phyloP scores from a whole-genome alignment of 2,113 vertebrate genomes.

The Proterorhinus semilunaris region DNA sequence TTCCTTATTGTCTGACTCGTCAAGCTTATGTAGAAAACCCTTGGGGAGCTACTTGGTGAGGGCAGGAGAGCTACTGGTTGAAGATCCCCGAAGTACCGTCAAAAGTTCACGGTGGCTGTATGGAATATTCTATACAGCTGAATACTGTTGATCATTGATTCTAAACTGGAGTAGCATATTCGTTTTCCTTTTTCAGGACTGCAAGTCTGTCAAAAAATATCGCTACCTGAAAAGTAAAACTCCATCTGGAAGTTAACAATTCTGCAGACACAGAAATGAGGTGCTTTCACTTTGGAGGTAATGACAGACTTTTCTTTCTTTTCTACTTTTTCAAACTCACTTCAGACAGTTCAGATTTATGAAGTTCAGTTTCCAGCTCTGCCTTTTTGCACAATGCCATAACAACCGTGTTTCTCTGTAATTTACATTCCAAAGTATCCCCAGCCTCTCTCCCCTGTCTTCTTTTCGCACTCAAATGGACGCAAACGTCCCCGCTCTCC shows the following conservation, averaged over 20 bases:
- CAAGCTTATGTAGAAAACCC: too few species aligned
- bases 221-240: background rate
- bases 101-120: background rate
- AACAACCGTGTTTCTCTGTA: background rate
- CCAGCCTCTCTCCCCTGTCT: conserved; percentile 9
- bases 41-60: too few species aligned
- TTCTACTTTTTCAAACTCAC: background rate
- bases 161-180: background rate
- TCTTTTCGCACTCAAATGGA: conserved; percentile 14
- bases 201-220: background rate
- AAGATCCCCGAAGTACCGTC: background rate
- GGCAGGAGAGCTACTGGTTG: too few species aligned
- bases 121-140: background rate
- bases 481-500: conserved; percentile 19
- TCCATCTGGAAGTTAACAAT: conserved; percentile 1
- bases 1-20: too few species aligned
- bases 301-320: background rate
- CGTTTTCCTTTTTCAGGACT: background rate
- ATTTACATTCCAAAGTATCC: conserved; percentile 22
- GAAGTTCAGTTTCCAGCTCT: background rate
- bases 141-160: background rate
- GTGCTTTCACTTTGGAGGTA: background rate
- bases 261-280: conserved; percentile 1
- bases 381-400: conserved; percentile 13
- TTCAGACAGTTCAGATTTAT: background rate